Conservation (phyloP, 2,797 vertebrate genomes). For the Myotis myotis region DNA sequence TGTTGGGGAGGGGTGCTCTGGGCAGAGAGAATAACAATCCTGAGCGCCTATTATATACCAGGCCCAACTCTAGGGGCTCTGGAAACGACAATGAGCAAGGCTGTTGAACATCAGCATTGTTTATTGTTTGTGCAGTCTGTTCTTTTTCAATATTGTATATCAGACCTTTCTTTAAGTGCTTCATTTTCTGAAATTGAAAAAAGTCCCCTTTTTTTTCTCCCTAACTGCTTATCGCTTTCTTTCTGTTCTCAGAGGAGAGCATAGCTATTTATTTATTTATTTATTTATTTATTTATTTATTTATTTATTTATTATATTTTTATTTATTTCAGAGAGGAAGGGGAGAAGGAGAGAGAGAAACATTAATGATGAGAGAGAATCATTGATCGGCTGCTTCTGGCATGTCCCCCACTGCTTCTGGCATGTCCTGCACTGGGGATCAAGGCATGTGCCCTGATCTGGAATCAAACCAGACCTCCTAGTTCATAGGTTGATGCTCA, state of each 20-base stretch:
- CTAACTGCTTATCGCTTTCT: neutral
- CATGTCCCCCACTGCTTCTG: too few species aligned
- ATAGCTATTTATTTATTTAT: neutral
- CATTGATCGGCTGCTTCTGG: too few species aligned
- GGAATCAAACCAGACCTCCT: too few species aligned
- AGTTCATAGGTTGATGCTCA: too few species aligned
- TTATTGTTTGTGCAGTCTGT: conserved; percentile 7
- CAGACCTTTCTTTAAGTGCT: conserved; percentile 55
- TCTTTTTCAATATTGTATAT: conserved; percentile 17
- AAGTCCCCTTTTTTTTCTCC: conserved; percentile 16
- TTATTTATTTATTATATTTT: neutral
- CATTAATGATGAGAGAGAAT: too few species aligned
- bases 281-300: neutral
- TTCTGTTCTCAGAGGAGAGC: conserved; percentile 1
- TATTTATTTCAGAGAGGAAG: too few species aligned
- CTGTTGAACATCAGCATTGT: conserved; percentile 11
- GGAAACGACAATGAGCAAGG: neutral
- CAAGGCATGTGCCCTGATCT: too few species aligned
- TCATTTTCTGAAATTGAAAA: conserved; percentile 49
- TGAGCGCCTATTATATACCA: neutral
- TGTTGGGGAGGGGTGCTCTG: neutral
- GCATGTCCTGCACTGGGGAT: too few species aligned
- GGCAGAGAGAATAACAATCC: neutral
- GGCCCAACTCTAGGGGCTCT: neutral
- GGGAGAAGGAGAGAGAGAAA: too few species aligned